These are phyloP conservation scores for Notodonta ziczac DNA, from an alignment of 2,888 invertebrate species.

Conservation along the genomic window DNA sequence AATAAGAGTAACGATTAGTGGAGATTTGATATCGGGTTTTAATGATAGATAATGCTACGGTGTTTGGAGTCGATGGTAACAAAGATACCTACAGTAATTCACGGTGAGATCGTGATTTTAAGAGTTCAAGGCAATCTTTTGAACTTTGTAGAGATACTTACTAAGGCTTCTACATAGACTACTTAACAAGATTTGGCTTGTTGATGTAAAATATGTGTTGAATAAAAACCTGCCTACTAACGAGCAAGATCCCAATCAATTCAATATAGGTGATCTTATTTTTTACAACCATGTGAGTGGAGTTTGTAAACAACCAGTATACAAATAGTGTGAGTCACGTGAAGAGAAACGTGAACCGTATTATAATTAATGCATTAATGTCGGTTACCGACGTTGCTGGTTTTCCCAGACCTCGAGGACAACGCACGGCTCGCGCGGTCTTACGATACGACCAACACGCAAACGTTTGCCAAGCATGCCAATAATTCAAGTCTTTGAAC, in stretches of 20 bases:
- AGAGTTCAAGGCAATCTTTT: constrained; percentile 1
- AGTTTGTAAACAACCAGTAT: constrained; percentile 12
- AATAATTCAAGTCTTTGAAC: background rate
- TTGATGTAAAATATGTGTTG: too few species aligned
- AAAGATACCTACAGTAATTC: background rate
- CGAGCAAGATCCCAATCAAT: background rate
- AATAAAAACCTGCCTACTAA: background rate
- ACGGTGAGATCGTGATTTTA: background rate
- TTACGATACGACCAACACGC: background rate
- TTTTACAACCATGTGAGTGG: constrained; percentile 10
- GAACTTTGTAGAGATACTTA: background rate
- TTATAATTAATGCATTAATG: constrained; percentile 33
- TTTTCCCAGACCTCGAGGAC: constrained; percentile 40
- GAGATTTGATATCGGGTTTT: background rate
- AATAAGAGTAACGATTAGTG: background rate
- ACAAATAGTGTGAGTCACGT: constrained; percentile 19
- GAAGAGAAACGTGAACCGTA: constrained; percentile 32
- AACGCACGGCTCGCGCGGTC: constrained; percentile 21
- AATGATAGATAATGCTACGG: background rate
- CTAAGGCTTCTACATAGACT: background rate
- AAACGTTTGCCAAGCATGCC: background rate
- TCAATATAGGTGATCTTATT: constrained; percentile 8
- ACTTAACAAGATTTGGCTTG: background rate
- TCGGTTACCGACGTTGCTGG: constrained; percentile 28
- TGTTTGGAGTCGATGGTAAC: background rate